phyloP scores from a whole-genome alignment of 2,888 invertebrate genomes.

The Pollenia labialis region DNA sequence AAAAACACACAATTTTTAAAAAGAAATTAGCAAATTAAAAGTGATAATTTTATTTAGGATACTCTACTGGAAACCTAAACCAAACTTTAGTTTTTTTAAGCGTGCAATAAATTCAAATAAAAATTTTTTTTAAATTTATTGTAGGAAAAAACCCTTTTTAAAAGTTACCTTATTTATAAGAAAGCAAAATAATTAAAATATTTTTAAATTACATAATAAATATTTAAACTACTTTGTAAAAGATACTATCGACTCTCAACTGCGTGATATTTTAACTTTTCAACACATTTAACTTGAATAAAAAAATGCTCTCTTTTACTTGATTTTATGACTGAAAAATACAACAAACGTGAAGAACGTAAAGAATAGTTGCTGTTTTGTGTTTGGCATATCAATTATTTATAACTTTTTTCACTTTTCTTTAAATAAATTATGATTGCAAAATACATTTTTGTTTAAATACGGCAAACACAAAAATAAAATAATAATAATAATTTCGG shows the following conservation, averaged over 20 bases:
- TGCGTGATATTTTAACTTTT: constrained; percentile 39
- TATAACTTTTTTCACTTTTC: constrained; percentile 30
- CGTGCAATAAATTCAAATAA: too few species aligned
- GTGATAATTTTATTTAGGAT: constrained; percentile 46
- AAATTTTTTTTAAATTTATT: not conserved
- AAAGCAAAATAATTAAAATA: not conserved
- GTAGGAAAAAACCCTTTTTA: not conserved
- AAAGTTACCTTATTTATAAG: not conserved
- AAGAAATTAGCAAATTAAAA: constrained; percentile 40
- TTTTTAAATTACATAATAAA: constrained; percentile 22
- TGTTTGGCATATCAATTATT: constrained; percentile 58
- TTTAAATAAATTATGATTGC: constrained; percentile 37
- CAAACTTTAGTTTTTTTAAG: too few species aligned
- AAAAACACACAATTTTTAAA: constrained; percentile 21
- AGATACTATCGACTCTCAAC: not conserved
- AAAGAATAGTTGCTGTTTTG: constrained; percentile 18
- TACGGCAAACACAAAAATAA: not conserved
- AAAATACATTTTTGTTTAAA: constrained; percentile 38
- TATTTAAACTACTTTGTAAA: not conserved
- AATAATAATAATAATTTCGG: not conserved
- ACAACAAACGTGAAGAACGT: constrained; percentile 38
- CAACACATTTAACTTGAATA: constrained; percentile 16
- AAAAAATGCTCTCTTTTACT: constrained; percentile 32
- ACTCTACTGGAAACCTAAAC: too few species aligned
- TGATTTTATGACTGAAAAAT: constrained; percentile 11